These are phyloP conservation scores for Enteromius trimaculatus DNA, from an alignment of 2,797 vertebrate species.

Conservation along the genomic window DNA sequence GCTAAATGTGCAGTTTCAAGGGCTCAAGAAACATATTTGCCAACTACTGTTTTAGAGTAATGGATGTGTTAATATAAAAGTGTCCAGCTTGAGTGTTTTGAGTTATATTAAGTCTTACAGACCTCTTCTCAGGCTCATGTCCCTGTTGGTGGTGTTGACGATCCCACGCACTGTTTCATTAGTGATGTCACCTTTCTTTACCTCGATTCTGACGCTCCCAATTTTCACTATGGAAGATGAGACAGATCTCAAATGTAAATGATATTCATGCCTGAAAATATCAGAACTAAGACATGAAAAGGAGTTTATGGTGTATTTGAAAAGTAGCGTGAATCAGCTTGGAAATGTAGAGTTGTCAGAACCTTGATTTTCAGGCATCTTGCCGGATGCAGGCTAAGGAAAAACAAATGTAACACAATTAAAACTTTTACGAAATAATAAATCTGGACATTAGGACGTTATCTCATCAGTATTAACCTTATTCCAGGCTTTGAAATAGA, in stretches of 20 bases:
- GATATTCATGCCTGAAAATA: background rate
- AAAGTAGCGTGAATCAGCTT: background rate
- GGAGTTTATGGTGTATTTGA: background rate
- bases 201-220: conserved; percentile 57
- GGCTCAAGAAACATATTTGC: background rate
- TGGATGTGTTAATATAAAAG: background rate
- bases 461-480: conserved; percentile 42
- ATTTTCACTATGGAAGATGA: conserved; percentile 59
- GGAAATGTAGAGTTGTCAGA: conserved; percentile 7
- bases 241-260: background rate
- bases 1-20: background rate
- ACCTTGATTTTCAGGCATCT: conserved; percentile 61
- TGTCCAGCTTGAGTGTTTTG: background rate
- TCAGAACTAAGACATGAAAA: background rate
- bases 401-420: conserved; percentile 20
- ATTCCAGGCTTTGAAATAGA: conserved; percentile 49
- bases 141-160: conserved; percentile 67
- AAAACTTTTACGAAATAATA: background rate
- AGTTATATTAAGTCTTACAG: background rate
- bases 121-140: conserved; percentile 63
- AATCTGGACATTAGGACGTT: background rate
- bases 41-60: background rate
- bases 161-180: conserved; percentile 64
- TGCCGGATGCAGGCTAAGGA: background rate
- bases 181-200: conserved; percentile 66